Conservation (phyloP, 2,797 vertebrate species). For the Mus caroli region DNA sequence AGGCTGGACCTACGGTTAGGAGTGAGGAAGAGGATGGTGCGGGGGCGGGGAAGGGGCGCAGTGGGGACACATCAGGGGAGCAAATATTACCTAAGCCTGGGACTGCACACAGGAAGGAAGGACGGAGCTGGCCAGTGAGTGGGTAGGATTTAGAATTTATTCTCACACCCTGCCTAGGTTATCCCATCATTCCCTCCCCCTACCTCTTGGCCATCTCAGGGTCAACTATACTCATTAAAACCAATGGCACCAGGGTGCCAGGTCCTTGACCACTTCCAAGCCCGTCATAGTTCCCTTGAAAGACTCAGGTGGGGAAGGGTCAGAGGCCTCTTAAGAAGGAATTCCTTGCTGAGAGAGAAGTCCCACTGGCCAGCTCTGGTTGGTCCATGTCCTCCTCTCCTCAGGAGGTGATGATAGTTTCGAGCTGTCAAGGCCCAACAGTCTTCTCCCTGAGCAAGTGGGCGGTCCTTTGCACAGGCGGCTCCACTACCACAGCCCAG, state of each 20-base stretch:
- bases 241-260: background rate
- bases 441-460: background rate
- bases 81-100: background rate
- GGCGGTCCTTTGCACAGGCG: background rate
- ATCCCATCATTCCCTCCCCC: background rate
- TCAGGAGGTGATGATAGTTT: background rate
- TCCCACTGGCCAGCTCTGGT: background rate
- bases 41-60: background rate
- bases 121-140: background rate
- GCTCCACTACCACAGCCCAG: background rate
- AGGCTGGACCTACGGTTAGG: slow-evolving; percentile 81
- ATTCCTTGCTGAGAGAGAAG: slow-evolving; percentile 76
- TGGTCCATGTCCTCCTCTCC: background rate
- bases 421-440: background rate
- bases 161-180: background rate
- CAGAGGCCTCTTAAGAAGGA: slow-evolving; percentile 77
- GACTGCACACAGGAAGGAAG: background rate
- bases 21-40: slow-evolving; percentile 71
- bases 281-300: background rate
- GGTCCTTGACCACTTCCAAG: background rate
- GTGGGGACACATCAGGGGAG: background rate
- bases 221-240: background rate
- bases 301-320: slow-evolving; percentile 73
- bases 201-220: background rate
- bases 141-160: background rate